Percentiles rank a stretch among this genome's conserved stretches.
Conservation (phyloP, 2,888 invertebrate genomes). For the Cephus runcator region DNA sequence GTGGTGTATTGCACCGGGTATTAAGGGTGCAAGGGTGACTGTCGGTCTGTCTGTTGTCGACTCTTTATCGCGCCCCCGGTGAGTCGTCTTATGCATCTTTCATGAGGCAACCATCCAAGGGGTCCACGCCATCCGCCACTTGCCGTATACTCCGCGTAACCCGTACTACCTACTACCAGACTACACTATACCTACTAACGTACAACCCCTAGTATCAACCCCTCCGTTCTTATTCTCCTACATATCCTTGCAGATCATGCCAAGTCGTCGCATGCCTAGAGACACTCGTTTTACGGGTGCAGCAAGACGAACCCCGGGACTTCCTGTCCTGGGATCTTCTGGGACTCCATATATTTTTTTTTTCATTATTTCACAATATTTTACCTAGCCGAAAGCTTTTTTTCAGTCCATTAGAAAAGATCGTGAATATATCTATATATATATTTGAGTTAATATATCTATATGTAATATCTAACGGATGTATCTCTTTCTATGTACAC, state of each 20-base stretch:
- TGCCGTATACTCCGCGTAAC: conserved; percentile 16
- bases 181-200: neutral
- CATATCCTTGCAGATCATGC: neutral
- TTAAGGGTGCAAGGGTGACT: conserved; percentile 60
- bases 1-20: conserved; percentile 62
- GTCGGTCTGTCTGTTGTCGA: conserved; percentile 66
- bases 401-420: neutral
- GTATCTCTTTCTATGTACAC: neutral
- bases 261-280: neutral
- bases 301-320: neutral
- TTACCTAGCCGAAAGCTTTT: neutral
- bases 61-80: conserved; percentile 67
- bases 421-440: neutral
- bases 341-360: neutral
- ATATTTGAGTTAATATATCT: neutral
- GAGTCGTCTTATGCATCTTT: conserved; percentile 67
- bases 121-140: conserved; percentile 56
- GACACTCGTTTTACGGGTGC: neutral
- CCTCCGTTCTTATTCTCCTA: neutral
- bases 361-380: neutral
- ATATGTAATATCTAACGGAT: neutral
- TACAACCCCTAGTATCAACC: neutral
- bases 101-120: conserved; percentile 65
- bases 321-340: neutral
- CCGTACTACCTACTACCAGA: conserved; percentile 10